These are phyloP conservation scores for Papilio machaon DNA, from an alignment of 1,140 invertebrate species.

Conservation along the genomic window DNA sequence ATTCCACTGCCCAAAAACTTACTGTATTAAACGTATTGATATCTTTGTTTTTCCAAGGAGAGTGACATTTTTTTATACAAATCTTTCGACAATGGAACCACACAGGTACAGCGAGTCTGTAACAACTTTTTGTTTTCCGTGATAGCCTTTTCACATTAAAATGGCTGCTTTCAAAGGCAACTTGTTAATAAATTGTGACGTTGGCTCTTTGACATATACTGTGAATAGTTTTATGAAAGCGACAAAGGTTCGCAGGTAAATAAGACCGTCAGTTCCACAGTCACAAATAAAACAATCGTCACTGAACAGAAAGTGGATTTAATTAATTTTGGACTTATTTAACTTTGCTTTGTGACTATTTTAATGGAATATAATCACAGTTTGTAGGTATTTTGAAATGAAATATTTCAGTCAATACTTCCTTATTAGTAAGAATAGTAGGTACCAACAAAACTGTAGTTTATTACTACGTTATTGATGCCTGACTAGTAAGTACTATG, in stretches of 20 bases:
- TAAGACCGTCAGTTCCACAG: background rate
- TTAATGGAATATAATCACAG: background rate
- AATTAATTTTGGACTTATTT: background rate
- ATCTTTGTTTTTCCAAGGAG: background rate
- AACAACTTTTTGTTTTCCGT: background rate
- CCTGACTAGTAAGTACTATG: too few species aligned
- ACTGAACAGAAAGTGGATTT: background rate
- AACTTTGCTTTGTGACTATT: background rate
- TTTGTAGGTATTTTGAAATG: background rate
- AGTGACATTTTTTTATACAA: background rate
- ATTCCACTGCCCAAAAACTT: background rate
- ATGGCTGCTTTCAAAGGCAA: conserved; percentile 9
- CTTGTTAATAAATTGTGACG: conserved; percentile 1
- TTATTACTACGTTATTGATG: too few species aligned
- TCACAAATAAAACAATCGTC: background rate
- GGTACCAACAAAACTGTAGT: too few species aligned
- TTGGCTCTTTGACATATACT: background rate
- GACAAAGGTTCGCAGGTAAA: background rate
- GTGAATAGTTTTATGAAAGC: background rate
- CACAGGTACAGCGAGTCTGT: background rate
- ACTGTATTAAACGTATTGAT: background rate
- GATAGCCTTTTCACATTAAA: background rate
- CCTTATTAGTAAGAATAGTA: too few species aligned
- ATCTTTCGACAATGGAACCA: background rate
- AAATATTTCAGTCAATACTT: background rate